Percentiles rank a stretch among this genome's conserved stretches.
These are phyloP conservation scores for Rhagoletis pomonella DNA, from an alignment of 1,140 invertebrate species.

Conservation along the genomic window DNA sequence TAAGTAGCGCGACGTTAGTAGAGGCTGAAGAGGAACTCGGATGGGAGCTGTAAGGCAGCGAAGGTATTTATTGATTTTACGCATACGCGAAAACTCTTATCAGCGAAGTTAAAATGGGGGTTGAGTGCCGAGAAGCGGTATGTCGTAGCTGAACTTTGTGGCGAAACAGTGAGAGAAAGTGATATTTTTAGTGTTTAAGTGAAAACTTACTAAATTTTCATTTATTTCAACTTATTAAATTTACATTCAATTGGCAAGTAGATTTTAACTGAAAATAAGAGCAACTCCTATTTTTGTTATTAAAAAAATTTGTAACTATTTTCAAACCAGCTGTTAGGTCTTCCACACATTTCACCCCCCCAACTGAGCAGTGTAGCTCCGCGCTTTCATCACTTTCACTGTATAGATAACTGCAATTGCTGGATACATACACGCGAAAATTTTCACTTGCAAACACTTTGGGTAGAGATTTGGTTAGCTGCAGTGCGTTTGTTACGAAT, in stretches of 20 bases:
- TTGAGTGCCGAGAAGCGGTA: neutral
- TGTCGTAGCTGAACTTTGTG: neutral
- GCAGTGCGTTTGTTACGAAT: constrained; percentile 63
- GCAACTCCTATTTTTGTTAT: neutral
- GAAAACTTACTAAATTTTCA: no score
- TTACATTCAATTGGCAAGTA: no score
- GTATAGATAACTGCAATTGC: constrained; percentile 2
- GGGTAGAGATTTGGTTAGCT: constrained; percentile 71
- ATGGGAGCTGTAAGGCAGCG: neutral
- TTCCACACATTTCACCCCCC: neutral
- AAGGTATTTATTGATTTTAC: constrained; percentile 34
- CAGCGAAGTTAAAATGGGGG: neutral
- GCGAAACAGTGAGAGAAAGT: neutral
- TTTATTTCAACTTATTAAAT: no score
- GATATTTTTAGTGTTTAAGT: neutral
- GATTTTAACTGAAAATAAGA: no score
- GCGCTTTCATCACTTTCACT: neutral
- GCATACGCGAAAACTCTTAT: neutral
- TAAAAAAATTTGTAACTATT: neutral
- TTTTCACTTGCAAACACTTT: constrained; percentile 61
- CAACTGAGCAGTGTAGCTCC: neutral
- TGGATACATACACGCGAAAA: constrained; percentile 49
- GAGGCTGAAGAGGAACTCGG: neutral
- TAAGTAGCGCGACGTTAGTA: neutral
- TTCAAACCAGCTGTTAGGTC: neutral